A percentile compares a stretch with the other conserved stretches of the same genome.
Conservation (phyloP, 2,797 vertebrate genomes). For the Phoeniculus purpureus region DNA sequence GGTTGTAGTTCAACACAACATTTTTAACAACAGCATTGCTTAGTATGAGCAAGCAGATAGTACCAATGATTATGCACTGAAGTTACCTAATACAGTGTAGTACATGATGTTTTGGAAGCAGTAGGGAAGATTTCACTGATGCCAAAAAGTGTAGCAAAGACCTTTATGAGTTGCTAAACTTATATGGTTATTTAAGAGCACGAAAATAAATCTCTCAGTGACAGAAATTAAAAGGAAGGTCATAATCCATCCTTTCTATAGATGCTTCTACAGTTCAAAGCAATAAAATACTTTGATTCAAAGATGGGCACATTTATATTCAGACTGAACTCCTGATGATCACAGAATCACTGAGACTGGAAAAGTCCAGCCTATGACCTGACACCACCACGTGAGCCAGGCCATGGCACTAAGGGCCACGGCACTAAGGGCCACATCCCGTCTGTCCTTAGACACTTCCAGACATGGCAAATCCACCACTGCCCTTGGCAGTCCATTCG, state of each 20-base stretch:
- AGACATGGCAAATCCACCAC: no score
- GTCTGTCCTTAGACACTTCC: no score
- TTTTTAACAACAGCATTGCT: neutral
- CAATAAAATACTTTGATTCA: conserved; percentile 9
- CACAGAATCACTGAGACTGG: no score
- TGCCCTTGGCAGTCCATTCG: no score
- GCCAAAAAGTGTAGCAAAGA: neutral
- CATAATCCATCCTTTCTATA: neutral
- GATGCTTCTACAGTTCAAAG: neutral
- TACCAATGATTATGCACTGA: neutral
- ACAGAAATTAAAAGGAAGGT: conserved; percentile 22
- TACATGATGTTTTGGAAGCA: neutral
- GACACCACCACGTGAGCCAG: no score
- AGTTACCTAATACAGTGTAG: neutral
- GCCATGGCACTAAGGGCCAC: no score
- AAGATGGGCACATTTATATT: conserved; percentile 9
- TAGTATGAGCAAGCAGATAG: neutral
- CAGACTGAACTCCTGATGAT: neutral
- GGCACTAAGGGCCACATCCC: no score
- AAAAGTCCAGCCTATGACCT: no score
- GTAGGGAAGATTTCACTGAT: neutral
- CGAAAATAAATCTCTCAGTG: neutral
- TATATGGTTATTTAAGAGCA: neutral
- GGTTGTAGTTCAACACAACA: neutral
- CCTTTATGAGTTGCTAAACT: neutral